Conservation (phyloP, 2,888 invertebrate species). For the Plagodis dolabraria region DNA sequence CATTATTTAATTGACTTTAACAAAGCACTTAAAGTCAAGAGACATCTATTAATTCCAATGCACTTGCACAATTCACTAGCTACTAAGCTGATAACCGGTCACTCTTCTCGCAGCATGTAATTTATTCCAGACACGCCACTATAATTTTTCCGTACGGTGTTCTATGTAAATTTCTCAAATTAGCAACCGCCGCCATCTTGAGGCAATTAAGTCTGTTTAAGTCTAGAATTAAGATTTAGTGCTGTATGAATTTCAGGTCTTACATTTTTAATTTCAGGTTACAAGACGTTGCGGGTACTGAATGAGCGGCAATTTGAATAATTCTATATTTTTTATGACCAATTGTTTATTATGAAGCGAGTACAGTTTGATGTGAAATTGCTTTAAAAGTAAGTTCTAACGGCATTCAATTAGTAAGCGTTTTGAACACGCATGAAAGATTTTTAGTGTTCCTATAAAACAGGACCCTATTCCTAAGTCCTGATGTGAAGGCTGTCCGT, state of each 20-base stretch:
- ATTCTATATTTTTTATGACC: slow-evolving; percentile 9
- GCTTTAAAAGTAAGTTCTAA: not conserved
- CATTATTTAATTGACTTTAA: not conserved
- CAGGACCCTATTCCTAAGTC: too few relatives aligned
- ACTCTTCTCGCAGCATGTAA: slow-evolving; percentile 32
- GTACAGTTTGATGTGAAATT: not conserved
- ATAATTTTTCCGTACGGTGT: slow-evolving; percentile 35
- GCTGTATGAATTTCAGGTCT: slow-evolving; percentile 32
- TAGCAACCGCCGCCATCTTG: slow-evolving; percentile 34
- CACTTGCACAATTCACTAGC: slow-evolving; percentile 13
- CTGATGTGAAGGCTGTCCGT: too few relatives aligned
- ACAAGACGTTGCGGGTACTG: slow-evolving; percentile 16
- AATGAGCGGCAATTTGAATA: slow-evolving; percentile 10
- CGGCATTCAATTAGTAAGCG: not conserved
- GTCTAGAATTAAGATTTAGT: slow-evolving; percentile 40
- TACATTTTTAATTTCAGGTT: slow-evolving; percentile 29
- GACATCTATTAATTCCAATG: slow-evolving; percentile 12
- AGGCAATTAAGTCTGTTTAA: slow-evolving; percentile 37
- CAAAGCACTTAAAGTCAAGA: not conserved
- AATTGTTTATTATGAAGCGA: not conserved
- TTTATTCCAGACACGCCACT: slow-evolving; percentile 33
- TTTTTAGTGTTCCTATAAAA: too few relatives aligned
- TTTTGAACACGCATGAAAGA: too few relatives aligned
- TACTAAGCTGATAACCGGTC: slow-evolving; percentile 12
- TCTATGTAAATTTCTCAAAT: slow-evolving; percentile 39